Percentiles rank a stretch among this genome's conserved stretches.
Conservation (phyloP, 1,140 invertebrate species). For the Zaprionus ornatus region DNA sequence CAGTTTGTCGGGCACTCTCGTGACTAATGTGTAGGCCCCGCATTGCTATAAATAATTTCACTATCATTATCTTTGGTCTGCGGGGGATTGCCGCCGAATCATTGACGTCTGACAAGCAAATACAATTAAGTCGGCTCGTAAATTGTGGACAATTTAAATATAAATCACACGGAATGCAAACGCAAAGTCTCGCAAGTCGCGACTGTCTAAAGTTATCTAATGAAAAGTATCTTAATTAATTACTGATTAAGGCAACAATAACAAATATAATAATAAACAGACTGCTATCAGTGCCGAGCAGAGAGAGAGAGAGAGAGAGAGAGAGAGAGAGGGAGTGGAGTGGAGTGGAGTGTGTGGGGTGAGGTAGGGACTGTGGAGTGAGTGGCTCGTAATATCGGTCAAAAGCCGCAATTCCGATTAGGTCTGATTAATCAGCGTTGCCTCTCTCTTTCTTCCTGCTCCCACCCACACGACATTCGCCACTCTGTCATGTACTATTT, state of each 20-base stretch:
- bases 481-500: slow-evolving; percentile 19
- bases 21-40: slow-evolving; percentile 45
- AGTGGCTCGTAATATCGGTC: slow-evolving; percentile 71
- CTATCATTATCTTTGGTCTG: slow-evolving; percentile 39
- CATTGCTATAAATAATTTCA: slow-evolving; percentile 54
- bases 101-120: slow-evolving; percentile 73
- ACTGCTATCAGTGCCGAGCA: slow-evolving; percentile 34
- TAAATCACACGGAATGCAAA: slow-evolving; percentile 30
- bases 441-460: not conserved
- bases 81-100: slow-evolving; percentile 41
- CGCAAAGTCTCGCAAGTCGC: slow-evolving; percentile 22
- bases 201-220: slow-evolving; percentile 69
- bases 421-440: slow-evolving; percentile 70
- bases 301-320: too few species aligned
- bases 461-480: not conserved
- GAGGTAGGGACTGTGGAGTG: slow-evolving; percentile 43
- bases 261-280: slow-evolving; percentile 33
- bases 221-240: slow-evolving; percentile 80
- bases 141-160: slow-evolving; percentile 62
- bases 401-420: slow-evolving; percentile 77
- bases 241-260: slow-evolving; percentile 58
- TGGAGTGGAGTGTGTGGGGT: too few species aligned
- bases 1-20: slow-evolving; percentile 6
- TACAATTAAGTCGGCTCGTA: slow-evolving; percentile 74
- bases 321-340: too few species aligned